Evolutionary conservation across 1,140 invertebrate species (phyloP).

Genomic region (Mamestra configurata): DNA sequence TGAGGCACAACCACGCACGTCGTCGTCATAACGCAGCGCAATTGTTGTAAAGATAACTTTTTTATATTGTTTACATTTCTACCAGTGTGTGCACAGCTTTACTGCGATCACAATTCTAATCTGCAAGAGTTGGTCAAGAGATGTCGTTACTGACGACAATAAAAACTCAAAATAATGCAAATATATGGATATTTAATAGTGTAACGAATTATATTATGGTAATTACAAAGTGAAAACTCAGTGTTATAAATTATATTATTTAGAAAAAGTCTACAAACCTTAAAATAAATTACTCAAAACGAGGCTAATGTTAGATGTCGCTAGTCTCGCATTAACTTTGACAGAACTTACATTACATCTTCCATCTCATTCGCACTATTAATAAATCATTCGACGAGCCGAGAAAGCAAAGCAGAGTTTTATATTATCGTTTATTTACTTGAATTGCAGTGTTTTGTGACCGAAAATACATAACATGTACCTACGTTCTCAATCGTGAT

Average conservation of each 20-base stretch:
- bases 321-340: constrained; percentile 11
- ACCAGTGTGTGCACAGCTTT: constrained; percentile 23
- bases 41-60: constrained; percentile 25
- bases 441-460: constrained; percentile 36
- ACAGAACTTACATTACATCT: constrained; percentile 35
- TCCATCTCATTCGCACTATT: constrained; percentile 4
- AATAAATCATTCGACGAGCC: constrained; percentile 19
- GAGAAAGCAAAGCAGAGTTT: no score
- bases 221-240: background rate
- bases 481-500: background rate
- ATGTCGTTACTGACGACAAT: background rate
- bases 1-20: background rate
- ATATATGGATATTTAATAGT: background rate
- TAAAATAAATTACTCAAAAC: background rate
- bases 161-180: background rate
- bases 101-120: background rate
- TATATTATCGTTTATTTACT: constrained; percentile 34
- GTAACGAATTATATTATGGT: background rate
- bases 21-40: no score
- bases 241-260: background rate
- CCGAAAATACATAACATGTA: constrained; percentile 1
- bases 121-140: background rate
- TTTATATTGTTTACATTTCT: constrained; percentile 10
- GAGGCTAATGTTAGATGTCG: background rate
- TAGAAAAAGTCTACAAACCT: background rate